Conservation (phyloP, 2,888 invertebrate species). For the Conchocele bisecta region DNA sequence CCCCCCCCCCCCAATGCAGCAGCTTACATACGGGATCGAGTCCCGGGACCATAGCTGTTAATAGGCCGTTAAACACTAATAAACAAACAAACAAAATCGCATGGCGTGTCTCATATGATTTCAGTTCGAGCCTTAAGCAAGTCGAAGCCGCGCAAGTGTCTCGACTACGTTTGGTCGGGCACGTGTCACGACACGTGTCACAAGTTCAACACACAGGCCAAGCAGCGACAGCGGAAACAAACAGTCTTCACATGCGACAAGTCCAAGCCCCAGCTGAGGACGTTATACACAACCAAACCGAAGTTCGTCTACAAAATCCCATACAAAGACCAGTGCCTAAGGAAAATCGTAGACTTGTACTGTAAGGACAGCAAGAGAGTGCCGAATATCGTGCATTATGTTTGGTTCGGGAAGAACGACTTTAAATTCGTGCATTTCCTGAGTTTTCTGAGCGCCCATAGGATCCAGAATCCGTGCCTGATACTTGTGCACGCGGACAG, state of each 20-base stretch:
- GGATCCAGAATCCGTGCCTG: conserved; percentile 67
- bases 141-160: conserved; percentile 28
- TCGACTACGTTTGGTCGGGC: conserved; percentile 53
- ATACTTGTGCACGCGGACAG: conserved; percentile 68
- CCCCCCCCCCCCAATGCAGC: too few relatives aligned
- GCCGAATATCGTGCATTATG: conserved; percentile 71
- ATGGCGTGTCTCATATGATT: background rate
- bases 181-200: conserved; percentile 49
- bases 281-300: conserved; percentile 35
- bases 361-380: conserved; percentile 41
- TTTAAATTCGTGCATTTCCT: conserved; percentile 66
- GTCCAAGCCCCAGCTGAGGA: conserved; percentile 35
- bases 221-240: conserved; percentile 50
- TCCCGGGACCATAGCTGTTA: too few relatives aligned
- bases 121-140: background rate
- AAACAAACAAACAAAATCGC: too few relatives aligned
- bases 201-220: conserved; percentile 36
- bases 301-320: conserved; percentile 48
- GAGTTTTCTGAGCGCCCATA: conserved; percentile 68
- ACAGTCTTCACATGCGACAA: conserved; percentile 38
- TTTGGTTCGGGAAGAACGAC: conserved; percentile 65
- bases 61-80: too few relatives aligned
- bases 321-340: conserved; percentile 53
- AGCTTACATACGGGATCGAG: too few relatives aligned
- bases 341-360: conserved; percentile 43